Evolutionary conservation across 2,113 vertebrate genomes (phyloP).

Genomic region (Tamias sibiricus): DNA sequence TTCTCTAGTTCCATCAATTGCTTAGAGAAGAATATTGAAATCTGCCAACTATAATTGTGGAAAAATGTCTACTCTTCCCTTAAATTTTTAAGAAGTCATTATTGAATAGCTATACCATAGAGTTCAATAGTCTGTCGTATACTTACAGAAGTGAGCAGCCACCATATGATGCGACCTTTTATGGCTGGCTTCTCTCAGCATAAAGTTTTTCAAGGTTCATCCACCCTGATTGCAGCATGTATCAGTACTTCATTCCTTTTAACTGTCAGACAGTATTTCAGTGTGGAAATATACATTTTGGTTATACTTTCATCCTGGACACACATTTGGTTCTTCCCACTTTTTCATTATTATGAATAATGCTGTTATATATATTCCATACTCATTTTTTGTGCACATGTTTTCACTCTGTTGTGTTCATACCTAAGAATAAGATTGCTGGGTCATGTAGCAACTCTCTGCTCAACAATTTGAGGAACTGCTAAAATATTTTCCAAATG

Average conservation of each 20-base stretch:
- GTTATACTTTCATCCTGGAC: background rate
- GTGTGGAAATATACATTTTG: background rate
- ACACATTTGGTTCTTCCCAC: background rate
- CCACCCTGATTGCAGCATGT: background rate
- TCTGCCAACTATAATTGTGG: background rate
- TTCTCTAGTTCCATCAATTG: background rate
- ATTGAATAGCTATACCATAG: background rate
- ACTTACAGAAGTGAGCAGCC: background rate
- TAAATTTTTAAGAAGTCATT: background rate
- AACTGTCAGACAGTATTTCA: background rate
- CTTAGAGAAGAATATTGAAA: background rate
- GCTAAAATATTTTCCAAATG: background rate
- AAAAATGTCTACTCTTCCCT: background rate
- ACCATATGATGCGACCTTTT: background rate
- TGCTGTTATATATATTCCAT: background rate
- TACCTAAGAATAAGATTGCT: background rate
- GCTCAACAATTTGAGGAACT: background rate
- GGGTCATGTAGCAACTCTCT: background rate
- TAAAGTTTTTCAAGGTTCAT: background rate
- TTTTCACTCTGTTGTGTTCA: background rate
- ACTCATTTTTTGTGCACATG: background rate
- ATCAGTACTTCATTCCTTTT: background rate
- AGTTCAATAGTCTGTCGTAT: background rate
- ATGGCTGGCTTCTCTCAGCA: background rate
- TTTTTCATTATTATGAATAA: background rate